These are phyloP conservation scores for Dasypus novemcinctus DNA, from an alignment of 2,113 vertebrate genomes.

Conservation along the genomic window DNA sequence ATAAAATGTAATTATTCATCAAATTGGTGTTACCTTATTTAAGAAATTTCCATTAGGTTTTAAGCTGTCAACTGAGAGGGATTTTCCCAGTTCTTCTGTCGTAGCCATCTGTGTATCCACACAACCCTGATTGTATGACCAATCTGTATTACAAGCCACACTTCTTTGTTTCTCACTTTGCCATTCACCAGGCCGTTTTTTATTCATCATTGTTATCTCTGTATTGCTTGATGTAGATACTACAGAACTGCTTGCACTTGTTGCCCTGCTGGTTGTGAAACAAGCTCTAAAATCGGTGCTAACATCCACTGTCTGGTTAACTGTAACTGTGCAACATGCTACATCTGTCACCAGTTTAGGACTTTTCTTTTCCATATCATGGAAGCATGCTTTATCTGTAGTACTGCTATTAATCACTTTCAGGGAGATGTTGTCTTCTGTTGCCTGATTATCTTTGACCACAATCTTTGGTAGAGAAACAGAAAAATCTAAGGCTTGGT, in stretches of 20 bases:
- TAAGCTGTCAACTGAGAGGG: background rate
- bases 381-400: background rate
- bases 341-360: accelerated
- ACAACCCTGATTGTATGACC: accelerated
- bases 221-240: conserved; percentile 76
- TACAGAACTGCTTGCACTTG: conserved; percentile 31
- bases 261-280: conserved; percentile 74
- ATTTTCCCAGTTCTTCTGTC: background rate
- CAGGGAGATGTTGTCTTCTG: background rate
- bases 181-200: background rate
- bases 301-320: conserved; percentile 56
- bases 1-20: background rate
- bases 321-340: accelerated
- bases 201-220: conserved; percentile 75
- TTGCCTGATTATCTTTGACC: background rate
- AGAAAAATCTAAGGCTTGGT: background rate
- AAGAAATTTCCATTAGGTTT: conserved; percentile 18
- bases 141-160: conserved; percentile 70
- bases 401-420: accelerated
- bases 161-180: background rate
- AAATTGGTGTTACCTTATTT: conserved; percentile 72
- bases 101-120: background rate
- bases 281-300: conserved; percentile 74
- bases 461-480: background rate
- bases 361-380: accelerated